A percentile compares a stretch with the other conserved stretches of the same genome.
These are phyloP conservation scores for Somateria mollissima DNA, from an alignment of 2,797 vertebrate genomes.

Conservation along the genomic window DNA sequence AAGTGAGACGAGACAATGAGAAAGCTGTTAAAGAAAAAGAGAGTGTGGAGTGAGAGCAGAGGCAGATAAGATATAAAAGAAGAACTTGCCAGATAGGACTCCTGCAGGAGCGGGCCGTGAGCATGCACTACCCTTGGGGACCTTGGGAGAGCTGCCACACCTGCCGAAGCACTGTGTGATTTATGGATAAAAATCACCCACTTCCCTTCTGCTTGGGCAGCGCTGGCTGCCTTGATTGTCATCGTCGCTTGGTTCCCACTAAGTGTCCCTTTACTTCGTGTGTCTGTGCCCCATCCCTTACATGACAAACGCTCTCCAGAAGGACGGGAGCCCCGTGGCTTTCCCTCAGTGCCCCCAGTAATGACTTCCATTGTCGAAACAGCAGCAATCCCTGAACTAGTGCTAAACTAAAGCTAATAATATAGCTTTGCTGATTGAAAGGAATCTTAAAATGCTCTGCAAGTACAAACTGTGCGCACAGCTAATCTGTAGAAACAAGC, in stretches of 20 bases:
- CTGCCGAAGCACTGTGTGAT: rapidly evolving
- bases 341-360: background rate
- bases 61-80: constrained; percentile 36
- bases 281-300: background rate
- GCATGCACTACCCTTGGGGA: background rate
- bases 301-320: background rate
- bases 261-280: background rate
- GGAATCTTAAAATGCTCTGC: background rate
- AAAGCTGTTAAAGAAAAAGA: constrained; percentile 23
- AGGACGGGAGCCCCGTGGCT: background rate
- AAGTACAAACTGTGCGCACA: background rate
- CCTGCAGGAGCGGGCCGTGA: background rate
- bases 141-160: background rate
- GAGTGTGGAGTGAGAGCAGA: constrained; percentile 18
- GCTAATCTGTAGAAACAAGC: constrained; percentile 21
- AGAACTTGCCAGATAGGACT: constrained; percentile 28
- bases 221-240: rapidly evolving
- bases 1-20: constrained; percentile 40
- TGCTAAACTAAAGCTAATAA: background rate
- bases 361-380: background rate
- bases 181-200: background rate
- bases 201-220: background rate
- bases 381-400: background rate
- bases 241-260: background rate
- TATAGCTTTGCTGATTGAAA: background rate